phyloP scores from a whole-genome alignment of 2,888 invertebrate species.

The Graphium colonna region DNA sequence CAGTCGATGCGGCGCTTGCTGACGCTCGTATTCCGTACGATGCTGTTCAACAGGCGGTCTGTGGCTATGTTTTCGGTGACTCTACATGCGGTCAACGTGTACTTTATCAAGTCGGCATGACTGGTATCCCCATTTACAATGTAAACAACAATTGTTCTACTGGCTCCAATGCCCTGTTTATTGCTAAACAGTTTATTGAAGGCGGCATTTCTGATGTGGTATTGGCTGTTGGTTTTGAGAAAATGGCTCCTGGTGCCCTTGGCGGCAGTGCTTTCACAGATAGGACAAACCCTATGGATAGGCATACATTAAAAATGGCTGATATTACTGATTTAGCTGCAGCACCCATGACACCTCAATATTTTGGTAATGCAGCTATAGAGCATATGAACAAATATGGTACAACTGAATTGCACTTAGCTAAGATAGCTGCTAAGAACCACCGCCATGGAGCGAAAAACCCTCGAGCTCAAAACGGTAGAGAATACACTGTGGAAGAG shows the following conservation, averaged over 20 bases:
- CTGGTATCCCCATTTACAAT: slow-evolving; percentile 97
- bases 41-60: slow-evolving; percentile 92
- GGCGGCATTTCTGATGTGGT: slow-evolving; percentile 92
- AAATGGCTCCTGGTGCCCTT: slow-evolving; percentile 97
- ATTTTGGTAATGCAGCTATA: slow-evolving; percentile 97
- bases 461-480: slow-evolving; percentile 97
- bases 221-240: slow-evolving; percentile 97
- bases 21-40: slow-evolving; percentile 90
- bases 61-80: slow-evolving; percentile 97
- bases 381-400: slow-evolving; percentile 99
- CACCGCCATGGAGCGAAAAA: slow-evolving; percentile 98
- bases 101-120: slow-evolving; percentile 95
- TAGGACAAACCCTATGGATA: slow-evolving; percentile 93
- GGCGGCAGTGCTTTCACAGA: slow-evolving; percentile 86
- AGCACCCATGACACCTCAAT: slow-evolving; percentile 94
- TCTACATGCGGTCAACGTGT: slow-evolving; percentile 97
- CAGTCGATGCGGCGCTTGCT: slow-evolving; percentile 90
- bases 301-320: slow-evolving; percentile 91
- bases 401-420: slow-evolving; percentile 94
- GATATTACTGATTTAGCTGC: slow-evolving; percentile 89
- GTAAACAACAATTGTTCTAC: slow-evolving; percentile 99
- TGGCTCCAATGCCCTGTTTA: slow-evolving; percentile 93
- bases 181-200: slow-evolving; percentile 96
- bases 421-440: slow-evolving; percentile 98
- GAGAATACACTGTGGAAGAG: slow-evolving; percentile 94